Evolutionary conservation across 2,888 invertebrate genomes (phyloP).

Genomic region (Sclerodermus sp.): DNA sequence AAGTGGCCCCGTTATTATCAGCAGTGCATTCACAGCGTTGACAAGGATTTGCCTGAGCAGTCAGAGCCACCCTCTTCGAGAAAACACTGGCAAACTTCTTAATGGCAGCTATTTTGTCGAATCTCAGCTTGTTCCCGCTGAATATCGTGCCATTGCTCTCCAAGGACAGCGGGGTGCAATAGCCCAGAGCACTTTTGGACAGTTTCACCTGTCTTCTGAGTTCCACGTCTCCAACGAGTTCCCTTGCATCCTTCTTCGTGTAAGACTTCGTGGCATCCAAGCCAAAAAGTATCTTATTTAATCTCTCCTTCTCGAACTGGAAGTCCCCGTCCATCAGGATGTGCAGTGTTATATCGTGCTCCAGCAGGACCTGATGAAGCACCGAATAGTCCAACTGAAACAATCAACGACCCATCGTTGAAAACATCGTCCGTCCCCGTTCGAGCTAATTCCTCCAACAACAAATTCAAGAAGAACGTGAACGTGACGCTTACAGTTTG

Average conservation of each 20-base stretch:
- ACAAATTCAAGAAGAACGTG: too few species aligned
- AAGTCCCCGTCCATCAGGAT: constrained; percentile 83
- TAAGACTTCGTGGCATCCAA: constrained; percentile 77
- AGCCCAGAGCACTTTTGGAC: constrained; percentile 75
- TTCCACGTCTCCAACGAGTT: constrained; percentile 70
- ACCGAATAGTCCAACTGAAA: constrained; percentile 79
- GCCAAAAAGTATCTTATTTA: constrained; percentile 75
- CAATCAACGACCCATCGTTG: constrained; percentile 2
- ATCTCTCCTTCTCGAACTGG: constrained; percentile 71
- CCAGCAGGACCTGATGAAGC: constrained; percentile 77
- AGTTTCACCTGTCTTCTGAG: constrained; percentile 73
- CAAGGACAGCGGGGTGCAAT: constrained; percentile 79
- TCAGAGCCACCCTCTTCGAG: constrained; percentile 66
- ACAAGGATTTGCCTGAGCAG: constrained; percentile 65
- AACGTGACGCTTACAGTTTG: constrained; percentile 70
- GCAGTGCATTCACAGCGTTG: constrained; percentile 73
- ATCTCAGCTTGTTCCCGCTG: constrained; percentile 64
- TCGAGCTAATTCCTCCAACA: too few species aligned
- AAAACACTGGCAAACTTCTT: constrained; percentile 70
- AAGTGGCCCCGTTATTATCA: constrained; percentile 67
- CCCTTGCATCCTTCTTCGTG: constrained; percentile 75
- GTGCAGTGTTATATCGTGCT: constrained; percentile 80
- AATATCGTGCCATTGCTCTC: constrained; percentile 83
- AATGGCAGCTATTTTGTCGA: constrained; percentile 62
- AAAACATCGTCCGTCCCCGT: constrained; percentile 8